Conservation (phyloP, 2,797 vertebrate species). For the Ctenochaetus hawaiiensis region DNA sequence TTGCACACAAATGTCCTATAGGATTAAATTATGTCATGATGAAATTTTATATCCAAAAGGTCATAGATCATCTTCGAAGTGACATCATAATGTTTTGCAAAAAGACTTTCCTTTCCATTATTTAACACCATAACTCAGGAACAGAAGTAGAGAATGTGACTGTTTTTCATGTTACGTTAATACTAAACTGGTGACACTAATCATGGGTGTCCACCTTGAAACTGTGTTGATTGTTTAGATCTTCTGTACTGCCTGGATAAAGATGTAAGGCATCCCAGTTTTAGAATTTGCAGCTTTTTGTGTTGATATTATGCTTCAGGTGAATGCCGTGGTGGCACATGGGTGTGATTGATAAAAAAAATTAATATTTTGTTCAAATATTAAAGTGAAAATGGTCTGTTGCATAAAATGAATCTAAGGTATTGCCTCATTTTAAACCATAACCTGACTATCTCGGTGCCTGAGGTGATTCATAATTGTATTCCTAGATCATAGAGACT, state of each 20-base stretch:
- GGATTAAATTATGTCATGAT: background rate
- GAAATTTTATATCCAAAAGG: background rate
- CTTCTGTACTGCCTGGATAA: background rate
- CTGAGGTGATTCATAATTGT: constrained; percentile 8
- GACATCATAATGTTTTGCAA: background rate
- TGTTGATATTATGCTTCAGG: too few species aligned
- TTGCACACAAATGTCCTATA: background rate
- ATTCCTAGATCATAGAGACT: constrained; percentile 16
- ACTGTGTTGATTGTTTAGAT: background rate
- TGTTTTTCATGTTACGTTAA: background rate
- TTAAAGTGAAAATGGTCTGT: constrained; percentile 23
- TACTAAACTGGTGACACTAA: background rate
- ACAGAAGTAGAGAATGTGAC: background rate
- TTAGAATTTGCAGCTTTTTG: too few species aligned
- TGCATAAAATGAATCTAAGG: constrained; percentile 20
- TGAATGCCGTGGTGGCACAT: too few species aligned
- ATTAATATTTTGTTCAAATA: background rate
- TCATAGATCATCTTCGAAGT: background rate
- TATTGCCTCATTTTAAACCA: background rate
- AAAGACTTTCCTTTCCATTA: background rate
- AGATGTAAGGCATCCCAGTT: too few species aligned
- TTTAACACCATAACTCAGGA: background rate
- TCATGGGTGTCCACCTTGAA: background rate
- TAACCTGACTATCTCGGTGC: constrained; percentile 12
- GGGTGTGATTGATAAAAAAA: background rate